Conservation (phyloP, 2,797 vertebrate species). For the Chelon auratus region DNA sequence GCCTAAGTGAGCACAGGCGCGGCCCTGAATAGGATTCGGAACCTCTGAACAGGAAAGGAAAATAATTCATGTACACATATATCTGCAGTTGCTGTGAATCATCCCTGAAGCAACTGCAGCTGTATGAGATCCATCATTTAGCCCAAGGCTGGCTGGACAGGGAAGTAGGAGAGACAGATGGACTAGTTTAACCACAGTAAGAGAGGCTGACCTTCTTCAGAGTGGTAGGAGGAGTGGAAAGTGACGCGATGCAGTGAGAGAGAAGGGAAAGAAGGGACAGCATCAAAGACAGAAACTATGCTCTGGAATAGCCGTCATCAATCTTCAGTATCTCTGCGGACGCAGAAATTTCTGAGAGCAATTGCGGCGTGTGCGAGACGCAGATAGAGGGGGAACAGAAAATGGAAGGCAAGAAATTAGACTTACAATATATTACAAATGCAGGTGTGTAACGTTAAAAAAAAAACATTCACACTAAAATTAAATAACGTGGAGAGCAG, state of each 20-base stretch:
- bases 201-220: conserved; percentile 65
- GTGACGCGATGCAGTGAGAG: conserved; percentile 15
- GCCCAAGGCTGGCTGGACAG: conserved; percentile 65
- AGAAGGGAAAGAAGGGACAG: conserved; percentile 32
- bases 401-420: conserved; percentile 30
- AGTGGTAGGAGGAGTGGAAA: conserved; percentile 26
- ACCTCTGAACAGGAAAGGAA: conserved; percentile 35
- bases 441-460: conserved; percentile 7
- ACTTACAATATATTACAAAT: conserved; percentile 14
- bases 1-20: conserved; percentile 17
- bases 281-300: conserved; percentile 55
- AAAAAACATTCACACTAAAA: conserved; percentile 14
- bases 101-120: conserved; percentile 61
- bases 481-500: conserved; percentile 30
- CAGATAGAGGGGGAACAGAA: conserved; percentile 26
- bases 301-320: conserved; percentile 72
- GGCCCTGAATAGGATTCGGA: conserved; percentile 36
- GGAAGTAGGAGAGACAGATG: conserved; percentile 61
- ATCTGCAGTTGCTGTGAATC: conserved; percentile 50
- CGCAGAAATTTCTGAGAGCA: conserved; percentile 50
- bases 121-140: conserved; percentile 63
- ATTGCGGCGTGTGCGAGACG: conserved; percentile 36
- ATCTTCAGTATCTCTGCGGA: conserved; percentile 73
- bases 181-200: conserved; percentile 70
- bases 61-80: conserved; percentile 34